Percentiles rank a stretch among this genome's conserved stretches.
Evolutionary conservation across 2,888 invertebrate species (phyloP).

Genomic region (Ophonus ardosiacus): DNA sequence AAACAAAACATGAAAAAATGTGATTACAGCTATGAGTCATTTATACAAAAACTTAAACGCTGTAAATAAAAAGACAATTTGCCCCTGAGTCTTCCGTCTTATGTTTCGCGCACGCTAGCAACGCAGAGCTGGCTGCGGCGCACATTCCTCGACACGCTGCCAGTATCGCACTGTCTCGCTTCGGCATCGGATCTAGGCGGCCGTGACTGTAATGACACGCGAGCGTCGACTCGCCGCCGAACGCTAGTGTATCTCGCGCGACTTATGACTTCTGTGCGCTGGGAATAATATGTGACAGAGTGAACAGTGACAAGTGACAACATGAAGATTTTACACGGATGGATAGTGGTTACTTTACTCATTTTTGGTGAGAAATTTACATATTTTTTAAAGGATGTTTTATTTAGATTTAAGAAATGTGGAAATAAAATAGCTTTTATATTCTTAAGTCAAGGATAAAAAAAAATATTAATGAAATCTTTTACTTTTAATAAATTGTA

Average conservation of each 20-base stretch:
- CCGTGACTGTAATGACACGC: conserved; percentile 7
- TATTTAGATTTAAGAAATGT: too few species aligned
- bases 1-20: too few species aligned
- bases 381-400: too few species aligned
- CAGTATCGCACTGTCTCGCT: conserved; percentile 20
- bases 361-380: conserved; percentile 44
- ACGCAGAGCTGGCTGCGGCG: conserved; percentile 20
- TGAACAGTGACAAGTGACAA: conserved; percentile 17
- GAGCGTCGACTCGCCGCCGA: conserved; percentile 6
- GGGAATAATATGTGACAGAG: conserved; percentile 26
- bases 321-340: conserved; percentile 17
- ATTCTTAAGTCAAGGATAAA: too few species aligned
- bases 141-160: conserved; percentile 22
- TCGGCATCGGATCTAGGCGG: conserved; percentile 31
- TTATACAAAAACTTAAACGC: background rate
- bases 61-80: background rate
- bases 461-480: too few species aligned
- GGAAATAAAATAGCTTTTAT: too few species aligned
- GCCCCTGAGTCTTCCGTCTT: background rate
- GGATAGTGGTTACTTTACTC: conserved; percentile 36
- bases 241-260: background rate
- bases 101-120: background rate
- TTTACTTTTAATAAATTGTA: too few species aligned
- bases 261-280: background rate
- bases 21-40: background rate